phyloP scores from a whole-genome alignment of 2,797 vertebrate genomes.

The Phalanger gymnotis region DNA sequence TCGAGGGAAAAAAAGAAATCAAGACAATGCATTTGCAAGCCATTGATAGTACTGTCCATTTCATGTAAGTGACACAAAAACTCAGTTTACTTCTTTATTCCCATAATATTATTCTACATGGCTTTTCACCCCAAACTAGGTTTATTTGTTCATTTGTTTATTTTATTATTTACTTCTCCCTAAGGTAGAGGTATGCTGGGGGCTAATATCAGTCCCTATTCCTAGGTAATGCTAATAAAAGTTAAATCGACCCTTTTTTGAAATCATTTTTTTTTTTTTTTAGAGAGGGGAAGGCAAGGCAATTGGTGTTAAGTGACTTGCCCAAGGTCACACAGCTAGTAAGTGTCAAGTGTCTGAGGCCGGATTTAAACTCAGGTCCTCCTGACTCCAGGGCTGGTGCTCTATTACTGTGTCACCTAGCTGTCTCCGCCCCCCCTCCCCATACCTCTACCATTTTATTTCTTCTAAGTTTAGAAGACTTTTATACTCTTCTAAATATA shows the following conservation, averaged over 20 bases:
- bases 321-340: too few relatives aligned
- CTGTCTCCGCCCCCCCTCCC: too few relatives aligned
- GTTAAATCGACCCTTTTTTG: slow-evolving; percentile 12
- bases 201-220: not conserved
- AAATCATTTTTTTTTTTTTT: too few relatives aligned
- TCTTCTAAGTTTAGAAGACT: too few relatives aligned
- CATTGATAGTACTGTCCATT: slow-evolving; percentile 63
- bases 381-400: too few relatives aligned
- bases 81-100: slow-evolving; percentile 49
- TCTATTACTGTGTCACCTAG: too few relatives aligned
- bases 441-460: too few relatives aligned
- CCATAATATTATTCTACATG: slow-evolving; percentile 57
- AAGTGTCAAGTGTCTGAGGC: too few relatives aligned
- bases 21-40: slow-evolving; percentile 61
- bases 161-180: slow-evolving; percentile 58
- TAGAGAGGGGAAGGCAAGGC: too few relatives aligned
- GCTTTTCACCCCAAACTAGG: not conserved
- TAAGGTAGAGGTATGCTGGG: slow-evolving; percentile 42
- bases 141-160: slow-evolving; percentile 38
- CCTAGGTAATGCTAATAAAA: slow-evolving; percentile 51
- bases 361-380: too few relatives aligned
- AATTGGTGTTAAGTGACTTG: too few relatives aligned
- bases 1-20: slow-evolving; percentile 71
- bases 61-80: slow-evolving; percentile 61
- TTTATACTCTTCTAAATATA: too few relatives aligned